These are phyloP conservation scores for Tridacna gigas DNA, from an alignment of 2,888 invertebrate species.

Conservation along the genomic window DNA sequence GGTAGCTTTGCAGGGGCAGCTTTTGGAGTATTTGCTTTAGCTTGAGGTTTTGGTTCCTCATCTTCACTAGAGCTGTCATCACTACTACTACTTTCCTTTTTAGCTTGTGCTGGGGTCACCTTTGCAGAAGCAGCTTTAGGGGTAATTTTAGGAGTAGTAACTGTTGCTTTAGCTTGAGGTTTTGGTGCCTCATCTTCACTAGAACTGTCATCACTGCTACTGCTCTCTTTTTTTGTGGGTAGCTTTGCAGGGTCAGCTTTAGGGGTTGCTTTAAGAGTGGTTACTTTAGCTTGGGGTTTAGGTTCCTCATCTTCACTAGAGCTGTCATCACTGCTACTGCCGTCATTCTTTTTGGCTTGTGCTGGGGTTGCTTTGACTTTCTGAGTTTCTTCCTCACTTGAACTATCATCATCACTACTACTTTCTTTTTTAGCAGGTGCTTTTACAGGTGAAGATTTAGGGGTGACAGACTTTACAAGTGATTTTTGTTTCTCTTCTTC, in stretches of 20 bases:
- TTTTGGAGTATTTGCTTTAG: slow-evolving; percentile 33
- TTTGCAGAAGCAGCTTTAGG: slow-evolving; percentile 24
- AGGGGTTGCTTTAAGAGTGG: slow-evolving; percentile 35
- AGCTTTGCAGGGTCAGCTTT: slow-evolving; percentile 26
- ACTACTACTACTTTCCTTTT: slow-evolving; percentile 60
- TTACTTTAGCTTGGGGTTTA: slow-evolving; percentile 32
- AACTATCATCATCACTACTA: slow-evolving; percentile 50
- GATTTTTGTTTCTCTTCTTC: slow-evolving; percentile 47
- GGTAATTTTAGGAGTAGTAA: slow-evolving; percentile 20
- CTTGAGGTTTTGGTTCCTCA: slow-evolving; percentile 26
- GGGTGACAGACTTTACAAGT: slow-evolving; percentile 33
- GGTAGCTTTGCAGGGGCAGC: slow-evolving; percentile 21
- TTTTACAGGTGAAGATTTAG: slow-evolving; percentile 31
- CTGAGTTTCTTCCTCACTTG: slow-evolving; percentile 4
- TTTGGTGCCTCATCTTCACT: slow-evolving; percentile 38
- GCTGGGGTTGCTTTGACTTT: slow-evolving; percentile 34
- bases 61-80: slow-evolving; percentile 46
- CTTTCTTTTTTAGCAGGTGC: slow-evolving; percentile 19
- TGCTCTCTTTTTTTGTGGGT: slow-evolving; percentile 38
- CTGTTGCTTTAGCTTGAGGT: slow-evolving; percentile 28
- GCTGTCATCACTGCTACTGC: slow-evolving; percentile 43
- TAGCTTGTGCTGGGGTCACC: slow-evolving; percentile 23
- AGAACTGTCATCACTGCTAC: slow-evolving; percentile 45
- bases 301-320: slow-evolving; percentile 54
- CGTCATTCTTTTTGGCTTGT: slow-evolving; percentile 28